Percentiles rank a stretch among this genome's conserved stretches.
Conservation (phyloP, 2,888 invertebrate genomes). For the Bugulina stolonifera region DNA sequence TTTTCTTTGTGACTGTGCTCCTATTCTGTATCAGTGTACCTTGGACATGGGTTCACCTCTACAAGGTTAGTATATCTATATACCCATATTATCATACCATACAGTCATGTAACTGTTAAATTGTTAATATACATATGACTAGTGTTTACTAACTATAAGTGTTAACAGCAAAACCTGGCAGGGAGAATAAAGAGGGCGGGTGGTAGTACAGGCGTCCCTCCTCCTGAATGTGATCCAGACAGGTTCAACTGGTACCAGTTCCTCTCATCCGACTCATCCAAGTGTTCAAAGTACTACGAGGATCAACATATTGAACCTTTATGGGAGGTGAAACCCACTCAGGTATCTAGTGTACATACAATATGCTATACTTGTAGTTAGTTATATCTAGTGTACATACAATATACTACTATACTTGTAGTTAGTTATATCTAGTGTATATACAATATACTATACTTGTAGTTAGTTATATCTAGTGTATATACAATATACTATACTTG, state of each 20-base stretch:
- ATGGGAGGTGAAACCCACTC: slow-evolving; percentile 25
- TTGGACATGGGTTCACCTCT: slow-evolving; percentile 32
- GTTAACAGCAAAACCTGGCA: slow-evolving; percentile 18
- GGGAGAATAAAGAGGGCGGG: slow-evolving; percentile 10
- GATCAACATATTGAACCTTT: slow-evolving; percentile 16
- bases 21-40: slow-evolving; percentile 31
- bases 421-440: no score
- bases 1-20: background rate
- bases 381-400: no score
- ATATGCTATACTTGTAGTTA: no score
- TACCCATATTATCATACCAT: no score
- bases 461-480: no score
- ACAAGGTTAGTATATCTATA: slow-evolving; percentile 31
- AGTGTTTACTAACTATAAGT: background rate
- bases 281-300: slow-evolving; percentile 24
- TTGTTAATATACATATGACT: no score
- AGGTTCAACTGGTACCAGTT: background rate
- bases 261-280: background rate
- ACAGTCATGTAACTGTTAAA: no score
- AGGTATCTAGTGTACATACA: no score
- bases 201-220: background rate
- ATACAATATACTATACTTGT: no score
- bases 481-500: no score
- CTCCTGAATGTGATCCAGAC: slow-evolving; percentile 23
- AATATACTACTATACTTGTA: no score